These are phyloP conservation scores for Eueremaeus valkanovi DNA, from an alignment of 2,888 invertebrate species.

Conservation along the genomic window DNA sequence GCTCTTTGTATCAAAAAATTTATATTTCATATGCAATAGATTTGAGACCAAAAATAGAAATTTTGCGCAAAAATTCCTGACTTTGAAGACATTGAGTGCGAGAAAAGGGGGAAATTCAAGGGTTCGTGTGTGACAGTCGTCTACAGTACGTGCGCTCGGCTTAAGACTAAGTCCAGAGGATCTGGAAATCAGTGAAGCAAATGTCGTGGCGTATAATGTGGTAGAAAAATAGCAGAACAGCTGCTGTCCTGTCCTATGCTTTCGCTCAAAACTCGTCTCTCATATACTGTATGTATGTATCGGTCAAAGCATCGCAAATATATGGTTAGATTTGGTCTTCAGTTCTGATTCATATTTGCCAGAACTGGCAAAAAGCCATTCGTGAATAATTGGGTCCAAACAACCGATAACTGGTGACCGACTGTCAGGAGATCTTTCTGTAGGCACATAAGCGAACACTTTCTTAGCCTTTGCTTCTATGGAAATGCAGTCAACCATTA, in stretches of 20 bases:
- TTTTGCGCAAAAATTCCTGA: background rate
- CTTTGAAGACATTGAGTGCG: background rate
- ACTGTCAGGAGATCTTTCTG: background rate
- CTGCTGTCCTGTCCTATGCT: conserved; percentile 4
- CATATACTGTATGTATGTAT: background rate
- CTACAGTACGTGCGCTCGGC: background rate
- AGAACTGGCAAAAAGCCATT: background rate
- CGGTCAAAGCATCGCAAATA: conserved; percentile 3
- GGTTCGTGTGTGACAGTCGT: background rate
- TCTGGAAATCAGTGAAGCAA: background rate
- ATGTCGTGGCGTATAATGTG: conserved; percentile 19
- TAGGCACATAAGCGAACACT: background rate
- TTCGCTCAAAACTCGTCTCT: background rate
- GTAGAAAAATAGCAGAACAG: background rate
- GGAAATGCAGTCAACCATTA: background rate
- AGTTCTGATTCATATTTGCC: background rate
- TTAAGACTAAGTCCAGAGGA: background rate
- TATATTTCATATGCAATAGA: background rate
- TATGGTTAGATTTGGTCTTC: background rate
- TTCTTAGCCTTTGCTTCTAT: background rate
- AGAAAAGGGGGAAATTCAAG: background rate
- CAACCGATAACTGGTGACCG: conserved; percentile 28
- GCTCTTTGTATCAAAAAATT: conserved; percentile 10
- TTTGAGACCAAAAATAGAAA: conserved; percentile 8
- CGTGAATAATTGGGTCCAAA: conserved; percentile 17